These are phyloP conservation scores for Pipa parva DNA, from an alignment of 2,113 vertebrate genomes.

Conservation along the genomic window DNA sequence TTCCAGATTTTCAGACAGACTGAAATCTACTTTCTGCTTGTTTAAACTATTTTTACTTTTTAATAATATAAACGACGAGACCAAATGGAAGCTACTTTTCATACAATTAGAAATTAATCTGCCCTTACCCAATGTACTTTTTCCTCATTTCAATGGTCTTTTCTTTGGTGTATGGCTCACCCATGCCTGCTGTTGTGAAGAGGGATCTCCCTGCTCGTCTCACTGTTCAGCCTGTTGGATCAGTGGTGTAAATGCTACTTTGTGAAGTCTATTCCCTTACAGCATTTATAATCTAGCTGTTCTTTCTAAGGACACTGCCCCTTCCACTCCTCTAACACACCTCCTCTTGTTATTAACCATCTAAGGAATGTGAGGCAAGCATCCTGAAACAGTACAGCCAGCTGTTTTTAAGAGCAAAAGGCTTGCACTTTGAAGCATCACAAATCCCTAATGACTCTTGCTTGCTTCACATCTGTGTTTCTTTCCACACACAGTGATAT, in stretches of 20 bases:
- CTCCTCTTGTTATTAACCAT: slow-evolving; percentile 19
- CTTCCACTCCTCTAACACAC: slow-evolving; percentile 14
- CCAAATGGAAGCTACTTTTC: no score
- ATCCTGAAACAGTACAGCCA: no score
- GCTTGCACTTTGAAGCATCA: no score
- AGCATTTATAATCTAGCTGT: slow-evolving; percentile 32
- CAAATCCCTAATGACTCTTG: no score
- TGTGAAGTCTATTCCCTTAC: slow-evolving; percentile 2
- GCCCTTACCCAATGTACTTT: slow-evolving; percentile 82
- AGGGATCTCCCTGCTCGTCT: neutral
- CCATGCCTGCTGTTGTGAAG: slow-evolving; percentile 44
- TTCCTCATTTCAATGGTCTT: slow-evolving; percentile 77
- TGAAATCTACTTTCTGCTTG: no score
- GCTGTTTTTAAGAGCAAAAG: no score
- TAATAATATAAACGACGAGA: no score
- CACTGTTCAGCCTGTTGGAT: neutral
- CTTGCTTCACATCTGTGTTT: no score
- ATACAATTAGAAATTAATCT: neutral
- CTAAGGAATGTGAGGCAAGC: neutral
- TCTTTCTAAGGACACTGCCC: slow-evolving; percentile 26
- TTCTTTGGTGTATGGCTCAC: slow-evolving; percentile 69
- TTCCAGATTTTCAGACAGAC: no score
- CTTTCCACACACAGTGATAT: no score
- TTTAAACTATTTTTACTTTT: no score
- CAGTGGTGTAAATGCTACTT: slow-evolving; percentile 7